These are phyloP conservation scores for Stegastes partitus DNA, from an alignment of 2,113 vertebrate genomes.

Conservation along the genomic window DNA sequence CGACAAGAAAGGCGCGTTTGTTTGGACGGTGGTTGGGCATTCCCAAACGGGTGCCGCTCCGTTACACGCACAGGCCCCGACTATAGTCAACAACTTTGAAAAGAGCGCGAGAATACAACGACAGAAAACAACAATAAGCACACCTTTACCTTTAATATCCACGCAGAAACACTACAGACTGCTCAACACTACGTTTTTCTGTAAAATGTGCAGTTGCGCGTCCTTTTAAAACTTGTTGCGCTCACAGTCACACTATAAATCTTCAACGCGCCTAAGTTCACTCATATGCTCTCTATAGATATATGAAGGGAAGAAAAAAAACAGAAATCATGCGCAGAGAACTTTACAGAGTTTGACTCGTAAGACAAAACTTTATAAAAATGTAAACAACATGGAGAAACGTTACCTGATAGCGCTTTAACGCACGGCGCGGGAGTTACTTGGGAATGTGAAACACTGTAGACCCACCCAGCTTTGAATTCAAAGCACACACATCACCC, in stretches of 20 bases:
- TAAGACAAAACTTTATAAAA: background rate
- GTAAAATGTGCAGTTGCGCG: background rate
- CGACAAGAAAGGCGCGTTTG: constrained; percentile 73
- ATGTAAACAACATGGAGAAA: constrained; percentile 34
- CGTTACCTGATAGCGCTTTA: constrained; percentile 71
- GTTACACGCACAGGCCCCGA: constrained; percentile 45
- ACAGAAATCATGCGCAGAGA: background rate
- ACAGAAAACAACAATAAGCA: constrained; percentile 4
- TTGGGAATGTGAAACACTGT: constrained; percentile 74
- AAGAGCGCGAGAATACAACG: constrained; percentile 74
- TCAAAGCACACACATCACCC: constrained; percentile 68
- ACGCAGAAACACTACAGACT: background rate
- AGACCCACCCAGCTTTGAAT: constrained; percentile 80
- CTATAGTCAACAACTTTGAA: constrained; percentile 58
- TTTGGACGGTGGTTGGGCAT: constrained; percentile 56
- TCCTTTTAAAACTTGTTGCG: constrained; percentile 32
- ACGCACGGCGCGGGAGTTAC: constrained; percentile 66
- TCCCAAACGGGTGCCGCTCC: constrained; percentile 54
- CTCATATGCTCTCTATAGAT: background rate
- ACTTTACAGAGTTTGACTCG: background rate
- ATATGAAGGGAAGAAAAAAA: constrained; percentile 1
- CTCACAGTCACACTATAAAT: constrained; percentile 5
- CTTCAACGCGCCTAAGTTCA: constrained; percentile 24
- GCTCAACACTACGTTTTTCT: background rate
- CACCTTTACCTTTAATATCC: background rate